Base-by-base conservation (phyloP, 2,888 invertebrate species). In the Philereme vetulata region DNA sequence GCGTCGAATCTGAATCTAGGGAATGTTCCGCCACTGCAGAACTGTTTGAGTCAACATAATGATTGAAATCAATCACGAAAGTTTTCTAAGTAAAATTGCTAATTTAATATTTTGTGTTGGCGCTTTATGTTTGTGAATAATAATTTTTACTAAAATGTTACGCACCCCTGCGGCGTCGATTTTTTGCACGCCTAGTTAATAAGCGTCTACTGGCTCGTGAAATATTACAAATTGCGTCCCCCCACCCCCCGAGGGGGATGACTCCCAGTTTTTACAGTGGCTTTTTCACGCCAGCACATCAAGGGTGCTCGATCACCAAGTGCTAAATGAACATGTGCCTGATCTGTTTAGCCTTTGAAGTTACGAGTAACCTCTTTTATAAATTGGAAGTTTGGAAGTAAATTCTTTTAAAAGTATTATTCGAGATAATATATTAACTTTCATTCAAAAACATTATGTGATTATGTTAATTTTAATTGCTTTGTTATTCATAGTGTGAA, bases 151-250 rank as follows among this genome's bases (percentile, higher is more conserved):
- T 40, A 66, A 54, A 76, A 72, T 65, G 61, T 60, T 64, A 21
- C 53, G 50, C 49, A 60, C 58, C 69, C 51, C 87, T 83, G 84
- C 58, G 71, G 75, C 78, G 86, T 83, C 76, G 74, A 80, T 90
- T 90, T 89, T 92, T 91, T 91, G 87, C 86, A 85, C 88, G 86
- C 85, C 89, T 89, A 82, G 90, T 88, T 92, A 92, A 91, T 92
- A 92, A 91, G 91, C 86, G 89, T 85, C 89, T 90, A 90, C 91
- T 92, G 92, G 90, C 77, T 90, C 91, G 92, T 91, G 91, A 92
- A 92, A 92, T 91, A 90, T 92, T 88, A 91, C 91, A 92, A 92
- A 92, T 91, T 91, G 91, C 88, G 82, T 84, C 85, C 77, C 84
- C 82, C 71, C 76, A 74, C 69, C 73, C 74, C 72, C 62, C 67